Evolutionary conservation across 35 echinoderm and acorn worm species (phyloP).

Genomic region (Acanthaster planci): DNA sequence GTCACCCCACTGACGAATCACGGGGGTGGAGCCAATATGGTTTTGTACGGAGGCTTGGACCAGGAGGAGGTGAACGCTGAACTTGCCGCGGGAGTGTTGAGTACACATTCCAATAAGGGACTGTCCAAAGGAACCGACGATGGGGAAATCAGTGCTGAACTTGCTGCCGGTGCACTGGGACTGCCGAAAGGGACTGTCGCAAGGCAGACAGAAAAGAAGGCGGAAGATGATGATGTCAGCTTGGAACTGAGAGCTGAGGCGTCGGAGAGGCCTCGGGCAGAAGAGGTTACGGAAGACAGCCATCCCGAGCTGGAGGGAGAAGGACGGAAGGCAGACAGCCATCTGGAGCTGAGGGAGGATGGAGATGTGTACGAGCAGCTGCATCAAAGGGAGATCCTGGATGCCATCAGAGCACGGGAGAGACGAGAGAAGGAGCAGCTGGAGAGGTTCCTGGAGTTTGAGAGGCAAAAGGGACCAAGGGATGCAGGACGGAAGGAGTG

Average conservation of each 20-base stretch:
- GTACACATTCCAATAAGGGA: too few species aligned
- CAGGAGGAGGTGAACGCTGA: not conserved
- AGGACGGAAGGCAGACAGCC: too few species aligned
- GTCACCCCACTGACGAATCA: not conserved
- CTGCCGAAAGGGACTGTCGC: not conserved
- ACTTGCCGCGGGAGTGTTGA: not conserved
- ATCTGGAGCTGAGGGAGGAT: conserved; percentile 7
- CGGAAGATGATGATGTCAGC: not conserved
- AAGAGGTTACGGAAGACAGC: not conserved
- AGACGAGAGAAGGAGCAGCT: too few species aligned
- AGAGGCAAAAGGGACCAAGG: too few species aligned
- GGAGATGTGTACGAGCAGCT: not conserved
- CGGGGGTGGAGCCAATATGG: not conserved
- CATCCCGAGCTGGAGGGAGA: not conserved
- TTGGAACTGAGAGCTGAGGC: not conserved
- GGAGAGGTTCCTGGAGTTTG: too few species aligned
- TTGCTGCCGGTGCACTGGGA: not conserved
- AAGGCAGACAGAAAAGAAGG: not conserved
- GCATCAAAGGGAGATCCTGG: not conserved
- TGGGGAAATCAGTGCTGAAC: conserved; percentile 16
- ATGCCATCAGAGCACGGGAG: too few species aligned
- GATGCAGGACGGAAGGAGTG: too few species aligned
- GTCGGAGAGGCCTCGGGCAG: not conserved
- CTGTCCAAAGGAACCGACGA: not conserved
- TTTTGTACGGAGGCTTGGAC: not conserved